These are phyloP conservation scores for Venturia canescens DNA, from an alignment of 1,140 invertebrate species.

Conservation along the genomic window DNA sequence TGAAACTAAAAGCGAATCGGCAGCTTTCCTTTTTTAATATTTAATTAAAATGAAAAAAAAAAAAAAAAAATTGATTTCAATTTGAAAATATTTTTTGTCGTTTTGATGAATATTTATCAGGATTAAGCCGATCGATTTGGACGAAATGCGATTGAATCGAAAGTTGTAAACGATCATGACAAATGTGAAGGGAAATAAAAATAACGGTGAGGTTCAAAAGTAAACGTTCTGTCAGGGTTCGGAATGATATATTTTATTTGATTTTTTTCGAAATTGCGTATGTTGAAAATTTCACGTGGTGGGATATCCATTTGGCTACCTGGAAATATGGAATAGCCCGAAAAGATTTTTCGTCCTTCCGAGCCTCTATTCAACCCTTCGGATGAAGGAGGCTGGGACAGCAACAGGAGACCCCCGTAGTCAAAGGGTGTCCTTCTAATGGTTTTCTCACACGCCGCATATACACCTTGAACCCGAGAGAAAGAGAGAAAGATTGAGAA, in stretches of 20 bases:
- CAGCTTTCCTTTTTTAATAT: too few species aligned
- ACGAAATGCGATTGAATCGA: too few species aligned
- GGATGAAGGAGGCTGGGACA: constrained; percentile 42
- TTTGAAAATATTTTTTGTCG: too few species aligned
- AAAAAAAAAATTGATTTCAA: too few species aligned
- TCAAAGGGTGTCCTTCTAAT: constrained; percentile 53
- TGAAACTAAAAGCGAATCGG: too few species aligned
- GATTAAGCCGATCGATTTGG: too few species aligned
- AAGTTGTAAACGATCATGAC: too few species aligned
- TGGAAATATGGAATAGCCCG: constrained; percentile 68
- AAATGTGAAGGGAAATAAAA: too few species aligned
- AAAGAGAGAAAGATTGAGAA: constrained; percentile 26
- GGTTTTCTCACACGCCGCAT: constrained; percentile 51
- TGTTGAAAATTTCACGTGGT: constrained; percentile 9
- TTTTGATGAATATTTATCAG: too few species aligned
- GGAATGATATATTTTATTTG: not conserved
- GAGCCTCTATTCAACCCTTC: constrained; percentile 61
- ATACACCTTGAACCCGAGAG: not conserved
- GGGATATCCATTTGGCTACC: constrained; percentile 54
- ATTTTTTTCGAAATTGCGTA: constrained; percentile 11
- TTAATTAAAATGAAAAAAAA: too few species aligned
- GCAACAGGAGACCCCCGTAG: constrained; percentile 42
- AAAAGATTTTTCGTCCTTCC: constrained; percentile 63
- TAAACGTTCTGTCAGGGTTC: not conserved
- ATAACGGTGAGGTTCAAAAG: too few species aligned